Evolutionary conservation across 2,888 invertebrate species (phyloP).

Genomic region (Mesorhabditis sp.): DNA sequence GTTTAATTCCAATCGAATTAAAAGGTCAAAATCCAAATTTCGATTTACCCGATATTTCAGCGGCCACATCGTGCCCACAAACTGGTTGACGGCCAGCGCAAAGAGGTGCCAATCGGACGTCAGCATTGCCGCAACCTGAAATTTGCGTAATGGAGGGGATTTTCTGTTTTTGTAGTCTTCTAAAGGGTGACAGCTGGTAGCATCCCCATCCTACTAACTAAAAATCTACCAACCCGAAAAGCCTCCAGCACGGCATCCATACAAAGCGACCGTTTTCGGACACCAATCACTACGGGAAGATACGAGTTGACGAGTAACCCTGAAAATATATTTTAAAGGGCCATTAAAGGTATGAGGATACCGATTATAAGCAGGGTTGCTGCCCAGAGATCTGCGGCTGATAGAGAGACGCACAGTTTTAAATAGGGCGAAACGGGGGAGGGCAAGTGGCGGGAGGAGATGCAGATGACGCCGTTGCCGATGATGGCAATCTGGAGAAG

Average conservation of each 20-base stretch:
- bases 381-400: slow-evolving; percentile 53
- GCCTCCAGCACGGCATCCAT: slow-evolving; percentile 33
- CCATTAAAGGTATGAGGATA: slow-evolving; percentile 12
- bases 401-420: slow-evolving; percentile 48
- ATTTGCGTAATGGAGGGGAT: slow-evolving; percentile 18
- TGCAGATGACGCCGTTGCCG: slow-evolving; percentile 48
- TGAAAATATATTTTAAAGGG: slow-evolving; percentile 20
- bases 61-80: slow-evolving; percentile 51
- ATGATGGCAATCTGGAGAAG: slow-evolving; percentile 48
- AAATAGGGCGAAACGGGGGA: slow-evolving; percentile 51
- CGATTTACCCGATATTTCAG: slow-evolving; percentile 47
- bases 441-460: slow-evolving; percentile 44
- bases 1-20: not conserved
- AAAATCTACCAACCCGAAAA: not conserved
- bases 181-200: not conserved
- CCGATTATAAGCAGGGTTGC: slow-evolving; percentile 44
- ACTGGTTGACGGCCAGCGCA: slow-evolving; percentile 53
- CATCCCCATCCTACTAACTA: too few relatives aligned
- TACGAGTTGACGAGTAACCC: slow-evolving; percentile 53
- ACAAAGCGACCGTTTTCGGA: slow-evolving; percentile 36
- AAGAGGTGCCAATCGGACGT: slow-evolving; percentile 54
- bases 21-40: not conserved
- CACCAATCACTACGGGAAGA: slow-evolving; percentile 46
- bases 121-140: slow-evolving; percentile 53
- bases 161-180: not conserved